These are phyloP conservation scores for Linnaemya tessellans DNA, from an alignment of 2,888 invertebrate genomes.

Conservation along the genomic window DNA sequence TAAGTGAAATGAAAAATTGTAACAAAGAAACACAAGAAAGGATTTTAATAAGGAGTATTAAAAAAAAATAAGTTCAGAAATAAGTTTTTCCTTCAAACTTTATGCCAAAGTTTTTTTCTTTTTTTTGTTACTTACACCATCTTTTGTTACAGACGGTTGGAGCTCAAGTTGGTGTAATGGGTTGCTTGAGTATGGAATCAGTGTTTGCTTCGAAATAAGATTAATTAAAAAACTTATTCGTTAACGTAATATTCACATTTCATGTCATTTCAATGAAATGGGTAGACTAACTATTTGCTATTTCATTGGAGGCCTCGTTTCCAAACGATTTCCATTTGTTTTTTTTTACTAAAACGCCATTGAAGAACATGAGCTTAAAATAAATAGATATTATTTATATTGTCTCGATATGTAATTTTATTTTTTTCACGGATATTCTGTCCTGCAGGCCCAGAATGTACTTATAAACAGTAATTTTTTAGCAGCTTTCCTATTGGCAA, in stretches of 20 bases:
- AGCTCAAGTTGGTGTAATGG: neutral
- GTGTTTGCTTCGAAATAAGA: neutral
- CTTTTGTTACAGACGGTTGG: neutral
- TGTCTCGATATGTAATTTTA: too few species aligned
- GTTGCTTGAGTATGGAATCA: neutral
- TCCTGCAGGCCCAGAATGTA: too few species aligned
- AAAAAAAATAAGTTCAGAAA: neutral
- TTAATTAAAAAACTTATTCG: neutral
- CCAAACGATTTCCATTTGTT: too few species aligned
- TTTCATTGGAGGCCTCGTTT: too few species aligned
- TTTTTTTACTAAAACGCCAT: too few species aligned
- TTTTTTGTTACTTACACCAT: neutral
- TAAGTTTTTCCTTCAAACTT: conserved; percentile 47
- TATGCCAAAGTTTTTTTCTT: conserved; percentile 15
- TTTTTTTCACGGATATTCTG: too few species aligned
- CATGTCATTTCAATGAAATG: neutral
- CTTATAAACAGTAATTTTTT: too few species aligned
- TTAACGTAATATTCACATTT: neutral
- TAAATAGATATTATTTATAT: too few species aligned
- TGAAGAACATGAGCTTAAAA: too few species aligned
- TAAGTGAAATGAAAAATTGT: conserved; percentile 23
- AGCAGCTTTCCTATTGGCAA: too few species aligned
- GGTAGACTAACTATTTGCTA: neutral
- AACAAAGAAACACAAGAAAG: conserved; percentile 1
- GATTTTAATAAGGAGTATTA: neutral